These are phyloP conservation scores for Drosophila ficusphila DNA, from an alignment of 1,140 invertebrate genomes.

Conservation along the genomic window DNA sequence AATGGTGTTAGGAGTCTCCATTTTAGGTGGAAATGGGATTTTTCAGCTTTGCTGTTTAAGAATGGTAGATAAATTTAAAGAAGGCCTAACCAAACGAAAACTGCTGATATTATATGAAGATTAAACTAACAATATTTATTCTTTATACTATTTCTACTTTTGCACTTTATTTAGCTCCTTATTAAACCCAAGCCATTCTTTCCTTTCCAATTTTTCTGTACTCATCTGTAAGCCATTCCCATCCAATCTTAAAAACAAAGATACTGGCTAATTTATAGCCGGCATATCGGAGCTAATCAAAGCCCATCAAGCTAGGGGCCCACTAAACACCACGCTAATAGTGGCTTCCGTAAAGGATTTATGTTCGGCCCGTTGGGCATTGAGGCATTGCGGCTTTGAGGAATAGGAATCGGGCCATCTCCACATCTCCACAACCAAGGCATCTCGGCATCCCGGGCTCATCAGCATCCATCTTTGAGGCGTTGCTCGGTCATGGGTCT, in stretches of 20 bases:
- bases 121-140: too few relatives aligned
- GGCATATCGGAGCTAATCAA: slow-evolving; percentile 61
- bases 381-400: slow-evolving; percentile 1
- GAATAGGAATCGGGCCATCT: slow-evolving; percentile 4
- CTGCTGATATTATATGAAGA: too few relatives aligned
- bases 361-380: slow-evolving; percentile 46
- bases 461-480: slow-evolving; percentile 74
- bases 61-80: too few relatives aligned
- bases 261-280: slow-evolving; percentile 49
- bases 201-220: neutral
- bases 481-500: slow-evolving; percentile 63
- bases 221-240: neutral
- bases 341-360: slow-evolving; percentile 66
- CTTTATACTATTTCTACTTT: too few relatives aligned
- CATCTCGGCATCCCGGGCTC: slow-evolving; percentile 47
- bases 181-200: too few relatives aligned
- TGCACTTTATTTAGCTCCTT: too few relatives aligned
- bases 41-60: too few relatives aligned
- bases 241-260: slow-evolving; percentile 21
- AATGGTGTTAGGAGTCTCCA: neutral
- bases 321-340: slow-evolving; percentile 70
- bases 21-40: neutral
- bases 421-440: slow-evolving; percentile 19
- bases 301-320: slow-evolving; percentile 58
- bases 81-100: too few relatives aligned